Base-by-base conservation (phyloP, 1,140 invertebrate species). In the Trichogramma pretiosum region DNA sequence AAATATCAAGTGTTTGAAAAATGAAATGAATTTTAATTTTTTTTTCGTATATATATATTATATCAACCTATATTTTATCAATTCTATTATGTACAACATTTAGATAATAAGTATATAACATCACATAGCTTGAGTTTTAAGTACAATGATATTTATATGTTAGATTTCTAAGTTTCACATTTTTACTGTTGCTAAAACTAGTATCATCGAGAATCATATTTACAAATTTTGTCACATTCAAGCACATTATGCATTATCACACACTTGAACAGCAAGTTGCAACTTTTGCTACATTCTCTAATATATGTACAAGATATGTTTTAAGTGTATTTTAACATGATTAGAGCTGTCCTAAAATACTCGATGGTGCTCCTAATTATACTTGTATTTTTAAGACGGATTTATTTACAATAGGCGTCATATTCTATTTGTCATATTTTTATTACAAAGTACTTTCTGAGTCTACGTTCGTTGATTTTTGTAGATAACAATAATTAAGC, bases 81-180 rank as follows among this genome's bases (percentile, higher is more conserved):
- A 57, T 54, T 58, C 55, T 60, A 57, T 69, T n/a, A 69, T 70
- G 60, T 69, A 71, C 64, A 71, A 63, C 58, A 57, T 68, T 67
- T 68, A 60, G 63, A 65, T 64, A n/a, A n/a, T n/a, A 62, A 56
- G 62, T 69, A 68, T 61, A 67, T 66, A 68, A 68, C 65, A 71
- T 71, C 68, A 71, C 67, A 71, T 70, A 65, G 60, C 63, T 70
- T 60, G 55, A 67, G 54, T 49, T 62, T 54, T 65, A 56, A 61
- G 59, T 67, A 64, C 55, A 58, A 56, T 60, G 58, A 59, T 52
- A 58, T 54, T 58, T 61, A 60, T 55, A 44, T n/a, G n/a, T 26
- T 54, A 55, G 48, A 59, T 52, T 56, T 57, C 54, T 53, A 56
- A 48, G 52, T 40, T 48, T 52, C 48, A n/a, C 28, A 39, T 45